Evolutionary conservation across 1,140 invertebrate genomes (phyloP).

Genomic region (Heliconius melpomene): DNA sequence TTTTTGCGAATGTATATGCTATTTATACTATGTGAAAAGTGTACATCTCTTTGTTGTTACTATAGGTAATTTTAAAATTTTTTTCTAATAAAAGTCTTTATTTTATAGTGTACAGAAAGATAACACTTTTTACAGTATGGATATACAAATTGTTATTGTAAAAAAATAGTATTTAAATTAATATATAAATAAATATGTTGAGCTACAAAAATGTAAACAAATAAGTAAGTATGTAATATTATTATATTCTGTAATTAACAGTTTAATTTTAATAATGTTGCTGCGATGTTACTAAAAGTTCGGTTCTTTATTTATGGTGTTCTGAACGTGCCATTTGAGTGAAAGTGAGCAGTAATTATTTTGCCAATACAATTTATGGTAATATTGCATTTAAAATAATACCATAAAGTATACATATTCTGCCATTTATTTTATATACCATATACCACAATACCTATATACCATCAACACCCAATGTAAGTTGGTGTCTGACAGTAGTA

Average conservation of each 20-base stretch:
- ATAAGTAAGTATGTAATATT: not conserved
- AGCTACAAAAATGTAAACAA: not conserved
- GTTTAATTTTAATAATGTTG: not conserved
- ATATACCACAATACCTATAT: no score
- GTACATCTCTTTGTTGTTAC: slow-evolving; percentile 18
- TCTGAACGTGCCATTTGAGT: no score
- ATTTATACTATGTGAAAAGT: slow-evolving; percentile 21
- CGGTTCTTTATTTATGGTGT: no score
- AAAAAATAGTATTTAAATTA: not conserved
- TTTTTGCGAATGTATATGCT: slow-evolving; percentile 9
- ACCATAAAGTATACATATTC: no score
- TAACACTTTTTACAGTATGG: slow-evolving; percentile 26
- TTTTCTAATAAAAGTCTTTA: no score
- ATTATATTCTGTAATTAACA: not conserved
- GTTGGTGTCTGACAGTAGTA: no score
- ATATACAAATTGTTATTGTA: not conserved
- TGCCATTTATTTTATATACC: no score
- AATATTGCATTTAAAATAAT: no score
- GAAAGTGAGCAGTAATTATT: no score
- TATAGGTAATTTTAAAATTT: not conserved
- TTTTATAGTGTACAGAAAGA: not conserved
- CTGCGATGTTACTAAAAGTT: no score
- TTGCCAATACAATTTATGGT: no score
- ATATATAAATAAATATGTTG: not conserved
- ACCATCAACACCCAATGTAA: no score